These are phyloP conservation scores for Ifrita kowaldi DNA, from an alignment of 2,113 vertebrate species.

Conservation along the genomic window DNA sequence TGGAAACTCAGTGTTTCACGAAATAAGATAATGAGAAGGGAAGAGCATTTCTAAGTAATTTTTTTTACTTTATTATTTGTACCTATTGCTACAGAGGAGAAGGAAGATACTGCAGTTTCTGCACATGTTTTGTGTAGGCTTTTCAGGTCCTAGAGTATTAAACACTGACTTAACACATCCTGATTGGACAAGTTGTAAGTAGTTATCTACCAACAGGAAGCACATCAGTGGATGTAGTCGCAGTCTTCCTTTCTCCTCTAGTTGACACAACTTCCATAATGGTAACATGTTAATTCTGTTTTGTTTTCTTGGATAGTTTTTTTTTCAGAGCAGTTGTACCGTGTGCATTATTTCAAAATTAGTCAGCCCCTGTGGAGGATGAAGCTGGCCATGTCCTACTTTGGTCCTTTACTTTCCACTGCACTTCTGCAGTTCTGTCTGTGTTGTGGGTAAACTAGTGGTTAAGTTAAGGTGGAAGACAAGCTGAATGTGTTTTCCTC, in stretches of 20 bases:
- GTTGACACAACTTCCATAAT: background rate
- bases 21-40: background rate
- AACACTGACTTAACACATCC: background rate
- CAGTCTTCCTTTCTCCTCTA: background rate
- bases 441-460: rapidly evolving
- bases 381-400: background rate
- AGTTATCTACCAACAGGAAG: background rate
- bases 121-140: background rate
- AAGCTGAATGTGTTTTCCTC: background rate
- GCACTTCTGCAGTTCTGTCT: background rate
- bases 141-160: background rate
- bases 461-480: background rate
- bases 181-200: background rate
- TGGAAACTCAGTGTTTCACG: background rate
- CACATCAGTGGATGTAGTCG: background rate
- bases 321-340: background rate
- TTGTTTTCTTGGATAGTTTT: background rate
- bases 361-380: background rate
- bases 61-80: background rate
- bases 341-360: background rate
- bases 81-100: background rate
- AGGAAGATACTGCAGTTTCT: background rate
- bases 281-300: background rate
- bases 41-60: background rate
- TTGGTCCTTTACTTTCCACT: background rate